Evolutionary conservation across 2,113 vertebrate species (phyloP).

Genomic region (Neogobius melanostomus): DNA sequence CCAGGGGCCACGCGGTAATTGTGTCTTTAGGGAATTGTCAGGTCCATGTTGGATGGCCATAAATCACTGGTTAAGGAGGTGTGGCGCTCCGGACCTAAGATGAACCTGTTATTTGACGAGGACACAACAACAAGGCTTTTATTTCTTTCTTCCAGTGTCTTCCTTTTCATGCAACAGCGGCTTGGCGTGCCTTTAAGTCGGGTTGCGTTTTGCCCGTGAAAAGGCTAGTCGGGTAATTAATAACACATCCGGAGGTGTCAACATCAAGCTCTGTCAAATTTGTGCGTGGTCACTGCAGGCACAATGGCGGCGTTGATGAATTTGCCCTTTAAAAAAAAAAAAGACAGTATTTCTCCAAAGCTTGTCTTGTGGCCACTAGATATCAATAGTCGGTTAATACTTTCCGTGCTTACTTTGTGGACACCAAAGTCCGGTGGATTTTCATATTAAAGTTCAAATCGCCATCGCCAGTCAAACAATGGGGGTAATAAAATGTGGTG

Average conservation of each 20-base stretch:
- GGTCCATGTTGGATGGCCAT: conserved; percentile 65
- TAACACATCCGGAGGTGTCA: conserved; percentile 20
- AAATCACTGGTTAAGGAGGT: conserved; percentile 65
- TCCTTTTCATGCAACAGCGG: not conserved
- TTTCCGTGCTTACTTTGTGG: not conserved
- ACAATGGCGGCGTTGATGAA: conserved; percentile 15
- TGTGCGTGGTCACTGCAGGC: conserved; percentile 8
- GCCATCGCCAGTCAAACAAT: too few species aligned
- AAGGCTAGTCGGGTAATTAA: conserved; percentile 17
- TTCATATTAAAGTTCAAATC: too few species aligned
- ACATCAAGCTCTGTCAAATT: conserved; percentile 18
- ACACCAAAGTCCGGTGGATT: not conserved
- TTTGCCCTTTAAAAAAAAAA: conserved; percentile 1
- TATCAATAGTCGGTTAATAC: not conserved
- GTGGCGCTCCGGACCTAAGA: conserved; percentile 40
- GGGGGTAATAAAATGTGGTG: too few species aligned
- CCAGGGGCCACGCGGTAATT: conserved; percentile 70
- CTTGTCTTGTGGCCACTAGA: not conserved
- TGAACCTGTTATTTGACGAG: conserved; percentile 54
- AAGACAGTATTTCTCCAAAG: conserved; percentile 2
- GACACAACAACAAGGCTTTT: conserved; percentile 18
- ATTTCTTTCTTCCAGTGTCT: not conserved
- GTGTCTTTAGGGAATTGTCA: conserved; percentile 79
- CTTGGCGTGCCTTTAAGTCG: conserved; percentile 27
- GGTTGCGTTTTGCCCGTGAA: not conserved